Evolutionary conservation across 2,113 vertebrate species (phyloP), one percentile per base, ranked within the genome.

Genomic region (Brachyhypopomus occidentalis): DNA sequence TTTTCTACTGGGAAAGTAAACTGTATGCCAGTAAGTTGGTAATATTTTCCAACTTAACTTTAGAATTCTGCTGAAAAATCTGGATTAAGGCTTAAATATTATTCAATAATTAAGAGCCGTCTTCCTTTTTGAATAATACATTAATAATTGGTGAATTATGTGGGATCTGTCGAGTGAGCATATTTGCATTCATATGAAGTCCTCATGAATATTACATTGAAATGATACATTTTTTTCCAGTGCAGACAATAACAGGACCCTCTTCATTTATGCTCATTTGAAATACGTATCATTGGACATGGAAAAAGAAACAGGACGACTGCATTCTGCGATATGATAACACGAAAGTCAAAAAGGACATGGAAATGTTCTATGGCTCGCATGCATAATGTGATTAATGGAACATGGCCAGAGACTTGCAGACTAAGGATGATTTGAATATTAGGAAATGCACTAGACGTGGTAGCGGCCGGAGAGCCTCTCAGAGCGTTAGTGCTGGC

Each of bases 71-170:
- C 59, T 67, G 45, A 7, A 69, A 76, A 81, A 52, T 56, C 36
- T 80, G 77, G 34, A 80, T 77, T 80, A 63, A 66, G 48, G 64
- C 71, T 85, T 52, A 78, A 86, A 84, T 86, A 86, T 86, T 78
- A 86, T 82, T 87, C 27, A 87, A 85, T 72, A 85, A 77, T 83
- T 67, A 79, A 59, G 76, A 82, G 30, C 66, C 63, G 69, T 62
- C 34, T 71, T 30, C 20, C 56, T 66, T 80, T 88, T 55, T 87
- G 67, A 87, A 87, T 84, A 84, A 86, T 89, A 79, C 45, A 89
- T 84, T 19, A n/a, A 64, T 71, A 72, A 69, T 84, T 56, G n/a
- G 76, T 75, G 72, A 85, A 75, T 86, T 84, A 81, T 66, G 77
- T 78, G 78, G 63, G 66, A 80, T 78, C 71, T 52, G 67, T 86